Evolutionary conservation across 2,797 vertebrate species (phyloP).

Genomic region (Rhinichthys osculus): DNA sequence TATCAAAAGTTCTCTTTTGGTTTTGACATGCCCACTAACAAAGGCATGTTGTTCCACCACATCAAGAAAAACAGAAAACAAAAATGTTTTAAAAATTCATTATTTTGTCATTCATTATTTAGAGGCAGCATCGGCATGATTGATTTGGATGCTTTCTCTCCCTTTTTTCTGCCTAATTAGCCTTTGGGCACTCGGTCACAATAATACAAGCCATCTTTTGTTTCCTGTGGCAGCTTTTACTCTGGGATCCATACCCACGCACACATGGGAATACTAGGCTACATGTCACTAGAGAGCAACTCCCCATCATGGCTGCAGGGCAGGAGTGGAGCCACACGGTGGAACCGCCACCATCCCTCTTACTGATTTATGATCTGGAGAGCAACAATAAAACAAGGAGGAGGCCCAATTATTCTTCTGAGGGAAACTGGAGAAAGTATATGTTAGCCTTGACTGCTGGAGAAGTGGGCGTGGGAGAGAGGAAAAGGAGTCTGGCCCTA

Average conservation of each 20-base stretch:
- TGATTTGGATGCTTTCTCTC: conserved; percentile 72
- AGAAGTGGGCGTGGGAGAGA: conserved; percentile 26
- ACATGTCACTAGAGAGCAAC: conserved; percentile 71
- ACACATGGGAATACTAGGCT: conserved; percentile 65
- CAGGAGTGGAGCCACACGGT: conserved; percentile 62
- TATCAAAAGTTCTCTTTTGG: not conserved
- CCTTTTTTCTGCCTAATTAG: conserved; percentile 59
- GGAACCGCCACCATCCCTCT: conserved; percentile 63
- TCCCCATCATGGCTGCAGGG: conserved; percentile 72
- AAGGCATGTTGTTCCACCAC: conserved; percentile 24
- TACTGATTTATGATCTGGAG: conserved; percentile 73
- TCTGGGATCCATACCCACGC: conserved; percentile 65
- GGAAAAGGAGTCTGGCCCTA: not conserved
- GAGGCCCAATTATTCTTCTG: conserved; percentile 62
- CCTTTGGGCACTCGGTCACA: conserved; percentile 67
- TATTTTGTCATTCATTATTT: conserved; percentile 68
- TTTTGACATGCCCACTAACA: not conserved
- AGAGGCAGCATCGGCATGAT: conserved; percentile 66
- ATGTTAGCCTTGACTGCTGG: conserved; percentile 56
- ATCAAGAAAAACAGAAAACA: conserved; percentile 20
- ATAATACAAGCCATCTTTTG: conserved; percentile 77
- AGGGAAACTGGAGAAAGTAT: conserved; percentile 68
- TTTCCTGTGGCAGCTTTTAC: conserved; percentile 68
- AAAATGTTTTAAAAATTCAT: conserved; percentile 46
- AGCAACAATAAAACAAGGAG: conserved; percentile 68